A percentile compares a stretch with the other conserved stretches of the same genome.
Evolutionary conservation across 2,888 invertebrate species (phyloP).

Genomic region (Yponomeuta malinellus): DNA sequence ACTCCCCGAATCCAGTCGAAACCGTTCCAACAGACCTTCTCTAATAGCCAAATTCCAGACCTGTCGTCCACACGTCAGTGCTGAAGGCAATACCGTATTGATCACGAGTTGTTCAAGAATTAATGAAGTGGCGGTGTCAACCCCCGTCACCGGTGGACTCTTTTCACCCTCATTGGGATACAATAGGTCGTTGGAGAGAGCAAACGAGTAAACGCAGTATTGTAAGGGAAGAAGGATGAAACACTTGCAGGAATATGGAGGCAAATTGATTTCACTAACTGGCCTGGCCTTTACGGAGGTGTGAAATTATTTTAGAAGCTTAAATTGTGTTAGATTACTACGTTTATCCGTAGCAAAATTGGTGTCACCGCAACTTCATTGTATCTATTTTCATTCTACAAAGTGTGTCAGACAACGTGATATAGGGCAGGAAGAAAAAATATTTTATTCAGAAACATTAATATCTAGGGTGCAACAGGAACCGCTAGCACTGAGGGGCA

Average conservation of each 20-base stretch:
- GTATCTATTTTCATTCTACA: not conserved
- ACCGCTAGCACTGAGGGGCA: conserved; percentile 32
- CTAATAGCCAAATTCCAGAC: conserved; percentile 16
- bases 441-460: conserved; percentile 3
- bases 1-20: not conserved
- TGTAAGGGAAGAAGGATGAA: not conserved
- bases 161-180: conserved; percentile 6
- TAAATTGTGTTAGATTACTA: not conserved
- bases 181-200: not conserved
- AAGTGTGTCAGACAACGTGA: conserved; percentile 10
- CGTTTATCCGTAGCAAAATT: not conserved
- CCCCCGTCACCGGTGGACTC: conserved; percentile 50
- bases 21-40: not conserved
- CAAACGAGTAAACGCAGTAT: not conserved
- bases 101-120: conserved; percentile 62
- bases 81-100: conserved; percentile 36
- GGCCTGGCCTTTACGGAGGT: not conserved
- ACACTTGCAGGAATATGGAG: not conserved
- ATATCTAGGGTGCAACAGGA: conserved; percentile 2
- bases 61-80: conserved; percentile 16
- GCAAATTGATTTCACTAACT: not conserved
- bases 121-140: conserved; percentile 72
- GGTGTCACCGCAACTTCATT: not conserved
- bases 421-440: conserved; percentile 3
- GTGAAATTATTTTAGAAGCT: not conserved